phyloP scores from a whole-genome alignment of 1,140 invertebrate genomes.

The Drosophila suzukii region DNA sequence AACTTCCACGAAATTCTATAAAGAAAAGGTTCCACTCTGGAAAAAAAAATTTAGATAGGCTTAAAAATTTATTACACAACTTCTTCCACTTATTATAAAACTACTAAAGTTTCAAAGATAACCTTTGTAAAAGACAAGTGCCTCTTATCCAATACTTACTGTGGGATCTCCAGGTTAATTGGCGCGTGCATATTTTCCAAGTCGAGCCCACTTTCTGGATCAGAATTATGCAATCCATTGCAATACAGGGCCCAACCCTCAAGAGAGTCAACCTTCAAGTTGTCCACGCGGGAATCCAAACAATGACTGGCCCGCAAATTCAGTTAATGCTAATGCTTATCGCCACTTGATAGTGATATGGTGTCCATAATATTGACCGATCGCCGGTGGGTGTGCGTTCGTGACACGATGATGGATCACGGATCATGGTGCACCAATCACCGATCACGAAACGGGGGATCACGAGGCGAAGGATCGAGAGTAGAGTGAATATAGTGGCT shows the following conservation, averaged over 20 bases:
- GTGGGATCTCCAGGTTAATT: background rate
- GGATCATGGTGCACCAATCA: background rate
- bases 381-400: slow-evolving; percentile 2
- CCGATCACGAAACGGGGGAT: background rate
- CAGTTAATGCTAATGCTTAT: slow-evolving; percentile 16
- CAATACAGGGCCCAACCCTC: slow-evolving; percentile 6
- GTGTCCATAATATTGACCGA: background rate
- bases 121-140: background rate
- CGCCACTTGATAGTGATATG: slow-evolving; percentile 14
- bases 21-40: no score
- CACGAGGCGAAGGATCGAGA: slow-evolving; percentile 33
- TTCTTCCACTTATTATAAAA: background rate
- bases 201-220: slow-evolving; percentile 5
- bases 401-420: slow-evolving; percentile 20
- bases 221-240: background rate
- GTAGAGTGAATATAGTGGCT: background rate
- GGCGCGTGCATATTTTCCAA: background rate
- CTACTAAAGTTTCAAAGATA: background rate
- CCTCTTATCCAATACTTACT: background rate
- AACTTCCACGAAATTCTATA: background rate
- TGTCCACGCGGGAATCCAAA: slow-evolving; percentile 9
- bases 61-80: no score
- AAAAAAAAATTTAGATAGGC: no score
- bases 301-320: slow-evolving; percentile 26
- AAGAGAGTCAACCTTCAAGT: slow-evolving; percentile 14